A percentile compares a stretch with the other conserved stretches of the same genome.
These are phyloP conservation scores for Melanaphis sacchari DNA, from an alignment of 1,140 invertebrate genomes.

Conservation along the genomic window DNA sequence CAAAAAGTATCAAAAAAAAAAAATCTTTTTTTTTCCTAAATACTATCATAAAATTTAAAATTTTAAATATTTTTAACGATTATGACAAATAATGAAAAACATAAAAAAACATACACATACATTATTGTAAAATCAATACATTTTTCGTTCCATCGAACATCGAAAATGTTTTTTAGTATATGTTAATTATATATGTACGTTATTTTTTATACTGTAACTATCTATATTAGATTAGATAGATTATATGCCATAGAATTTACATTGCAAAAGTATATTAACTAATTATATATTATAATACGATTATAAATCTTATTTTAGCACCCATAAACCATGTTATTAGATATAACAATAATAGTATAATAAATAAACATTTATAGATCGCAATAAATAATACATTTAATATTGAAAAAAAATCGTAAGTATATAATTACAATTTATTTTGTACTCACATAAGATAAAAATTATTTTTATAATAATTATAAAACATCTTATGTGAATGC, in stretches of 20 bases:
- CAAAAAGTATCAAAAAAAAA: too few species aligned
- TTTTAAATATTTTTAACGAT: too few species aligned
- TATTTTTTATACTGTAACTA: not conserved
- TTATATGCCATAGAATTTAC: not conserved
- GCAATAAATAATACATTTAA: not conserved
- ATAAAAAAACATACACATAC: not conserved
- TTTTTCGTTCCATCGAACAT: too few species aligned
- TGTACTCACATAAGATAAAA: not conserved
- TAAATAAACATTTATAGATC: not conserved
- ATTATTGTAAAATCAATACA: not conserved
- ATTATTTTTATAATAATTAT: not conserved
- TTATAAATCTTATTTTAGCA: not conserved
- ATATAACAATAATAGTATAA: not conserved
- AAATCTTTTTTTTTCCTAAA: too few species aligned
- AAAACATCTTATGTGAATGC: not conserved
- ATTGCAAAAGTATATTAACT: not conserved
- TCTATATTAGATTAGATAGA: not conserved
- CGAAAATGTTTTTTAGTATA: not conserved
- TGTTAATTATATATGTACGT: not conserved
- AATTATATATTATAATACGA: not conserved
- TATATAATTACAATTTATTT: not conserved
- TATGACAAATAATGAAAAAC: too few species aligned
- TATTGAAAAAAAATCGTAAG: not conserved
- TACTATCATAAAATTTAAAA: too few species aligned
- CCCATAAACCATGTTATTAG: not conserved